Evolutionary conservation across 2,113 vertebrate species (phyloP), one percentile per base, ranked within the genome.

Genomic region (Clarias magur): DNA sequence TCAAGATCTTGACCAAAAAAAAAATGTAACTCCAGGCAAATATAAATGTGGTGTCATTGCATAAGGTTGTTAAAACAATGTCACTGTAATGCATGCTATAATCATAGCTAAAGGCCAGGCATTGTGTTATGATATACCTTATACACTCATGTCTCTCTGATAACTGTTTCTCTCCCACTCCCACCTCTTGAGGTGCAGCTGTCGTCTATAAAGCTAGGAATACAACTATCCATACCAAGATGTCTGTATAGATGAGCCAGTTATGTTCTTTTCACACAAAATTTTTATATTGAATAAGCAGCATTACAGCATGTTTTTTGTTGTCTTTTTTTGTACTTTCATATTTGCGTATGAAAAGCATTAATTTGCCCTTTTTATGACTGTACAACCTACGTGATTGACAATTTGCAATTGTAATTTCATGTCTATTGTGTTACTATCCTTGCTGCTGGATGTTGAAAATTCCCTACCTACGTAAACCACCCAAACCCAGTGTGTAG

Each of bases 251-350:
- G 57, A 57, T 73, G 56, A 79, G 87, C 84, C 54, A 85, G 42
- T 83, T 59, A 85, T 67, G 42, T 67, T 53, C 63, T 42, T 81
- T 88, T 86, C 73, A 86, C 21, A 80, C 80, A 53, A 67, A 53
- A 70, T 53, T 68, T 30, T 42, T 27, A 79, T 60, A 23, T 13
- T 80, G 15, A 59, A 30, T 67, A 23, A 27, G 27, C 56, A 62
- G 53, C 60, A 68, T 57, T 75, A 42, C 38, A 72, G 72, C 56
- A 56, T 42, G 68, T 81, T 27, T 63, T 79, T 73, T 86, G 15
- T 76, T 78, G n/a, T 63, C 23, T 38, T 3, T 38, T 38, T 38
- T 38, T 38, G 2, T 38, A 13, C 16, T 25, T 25, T 27, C 72
- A 63, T 65, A 63, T 54, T 56, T 80, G 30, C 53, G 42, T 53